Evolutionary conservation across 2,888 invertebrate species (phyloP), one percentile per base, ranked within the genome.

Genomic region (Papilio protenor): DNA sequence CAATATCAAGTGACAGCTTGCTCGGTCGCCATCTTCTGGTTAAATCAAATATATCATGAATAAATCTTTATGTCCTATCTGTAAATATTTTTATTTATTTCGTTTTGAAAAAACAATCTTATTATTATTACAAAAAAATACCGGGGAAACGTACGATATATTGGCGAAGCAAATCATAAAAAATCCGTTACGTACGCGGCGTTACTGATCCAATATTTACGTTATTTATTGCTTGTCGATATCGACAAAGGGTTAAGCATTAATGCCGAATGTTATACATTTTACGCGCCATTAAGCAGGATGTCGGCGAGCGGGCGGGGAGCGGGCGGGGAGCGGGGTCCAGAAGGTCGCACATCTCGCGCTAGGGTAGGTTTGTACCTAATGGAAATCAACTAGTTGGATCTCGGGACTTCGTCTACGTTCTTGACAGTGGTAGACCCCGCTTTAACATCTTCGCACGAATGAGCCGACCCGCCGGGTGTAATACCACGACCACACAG

Each of bases 131-230:
- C n/a, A 18, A 59, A 59, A 23, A 21, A 21, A 21, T 78, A 79
- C 73, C 74, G 71, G 78, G 71, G 74, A 27, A 73, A 40, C 11
- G 23, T 23, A 59, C 21, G 57, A 33, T 64, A 33, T 64, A 74
- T 61, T 23, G 57, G 45, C 47, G 45, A 49, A 33, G 69, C 66
- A 40, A 40, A 66, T 47, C n/a, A 12, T 23, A 57, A 76, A 33
- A 40, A 27, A 23, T 74, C 74, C 49, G 47, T 72, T 57, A 61
- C 77, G 8, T 82, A 84, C 79, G 89, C 91, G 90, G 89, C 91
- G 90, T 92, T 87, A 88, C 94, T 85, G 89, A 93, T 93, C 90
- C 90, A 92, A 93, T 91, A 93, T 93, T 91, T 84, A 90, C 90
- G 85, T 88, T 87, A 94, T 93, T 92, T 93, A 93, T 93, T 85